Percentiles rank a stretch among this genome's conserved stretches.
Evolutionary conservation across 2,797 vertebrate species (phyloP).

Genomic region (Cyprinodon diabolis): DNA sequence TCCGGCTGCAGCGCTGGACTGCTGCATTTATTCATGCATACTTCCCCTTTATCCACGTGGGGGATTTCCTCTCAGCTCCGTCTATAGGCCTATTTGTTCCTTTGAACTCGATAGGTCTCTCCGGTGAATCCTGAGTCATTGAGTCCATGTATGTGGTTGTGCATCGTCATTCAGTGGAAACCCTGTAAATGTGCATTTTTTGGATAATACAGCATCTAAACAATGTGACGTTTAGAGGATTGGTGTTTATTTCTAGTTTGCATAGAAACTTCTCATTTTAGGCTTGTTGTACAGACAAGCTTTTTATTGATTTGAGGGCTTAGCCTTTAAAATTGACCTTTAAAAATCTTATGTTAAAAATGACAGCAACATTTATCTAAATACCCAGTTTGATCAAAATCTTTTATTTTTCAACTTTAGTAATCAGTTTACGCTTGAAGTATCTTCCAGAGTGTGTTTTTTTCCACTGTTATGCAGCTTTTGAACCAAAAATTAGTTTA

Average conservation of each 20-base stretch:
- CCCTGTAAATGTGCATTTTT: neutral
- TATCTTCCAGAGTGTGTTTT: neutral
- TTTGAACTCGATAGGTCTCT: neutral
- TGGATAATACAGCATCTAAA: slow-evolving; percentile 23
- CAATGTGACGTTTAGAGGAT: slow-evolving; percentile 61
- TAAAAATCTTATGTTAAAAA: neutral
- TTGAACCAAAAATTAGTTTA: too few species aligned
- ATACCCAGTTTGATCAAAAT: slow-evolving; percentile 20
- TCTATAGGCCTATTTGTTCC: neutral
- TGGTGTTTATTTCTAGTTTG: neutral
- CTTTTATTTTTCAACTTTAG: neutral
- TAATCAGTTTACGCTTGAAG: neutral
- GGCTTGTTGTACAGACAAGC: slow-evolving; percentile 18
- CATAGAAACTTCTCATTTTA: slow-evolving; percentile 45
- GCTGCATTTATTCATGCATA: slow-evolving; percentile 32
- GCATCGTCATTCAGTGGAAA: neutral
- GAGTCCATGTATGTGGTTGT: neutral
- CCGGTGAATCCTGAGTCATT: slow-evolving; percentile 7
- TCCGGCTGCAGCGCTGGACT: neutral
- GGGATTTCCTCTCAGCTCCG: slow-evolving; percentile 43
- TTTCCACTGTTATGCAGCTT: too few species aligned
- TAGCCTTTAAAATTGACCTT: neutral
- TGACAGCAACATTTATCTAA: slow-evolving; percentile 1
- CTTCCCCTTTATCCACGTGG: slow-evolving; percentile 54
- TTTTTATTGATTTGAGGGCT: slow-evolving; percentile 1